Evolutionary conservation across 2,113 vertebrate species (phyloP), one percentile per base, ranked within the genome.

Genomic region (Chelonoidis abingdonii): DNA sequence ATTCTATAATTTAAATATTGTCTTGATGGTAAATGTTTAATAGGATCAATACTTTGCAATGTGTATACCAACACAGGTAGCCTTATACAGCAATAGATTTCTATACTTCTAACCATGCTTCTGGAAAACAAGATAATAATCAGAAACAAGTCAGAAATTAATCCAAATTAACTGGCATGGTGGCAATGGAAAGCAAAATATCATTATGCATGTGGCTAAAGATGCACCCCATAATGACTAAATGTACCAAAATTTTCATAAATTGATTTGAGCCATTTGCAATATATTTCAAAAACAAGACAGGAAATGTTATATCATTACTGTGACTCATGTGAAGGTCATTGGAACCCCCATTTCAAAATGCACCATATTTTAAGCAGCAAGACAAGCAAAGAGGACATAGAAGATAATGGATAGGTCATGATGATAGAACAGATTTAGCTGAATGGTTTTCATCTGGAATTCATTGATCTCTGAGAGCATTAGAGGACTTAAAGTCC

Each of bases 401-500:
- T 93, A 96, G 53, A 65, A 86, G 89, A 94, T 93, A 97, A 97
- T 96, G 88, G 93, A 82, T 86, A 96, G 84, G 75, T 75, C 84
- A 93, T n/a, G 83, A 92, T 91, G 93, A 95, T 89, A 83, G 50
- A 80, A 88, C 27, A 88, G 89, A 95, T 91, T 0, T 0, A 96
- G 88, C 85, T 86, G 93, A 94, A 96, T 95, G 90, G 96, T 97
- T 97, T 95, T 96, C 96, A 97, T 97, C 96, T 97, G 96, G 93
- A 97, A 96, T 89, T 62, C 92, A 96, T 94, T 97, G 96, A 98
- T 97, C 96, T 95, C 96, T 94, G 93, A 97, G 96, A 82, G 76
- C 96, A 94, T 97, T 93, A 97, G 91, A 97, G 89, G 86, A 90
- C 89, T 94, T 92, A 97, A 97, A 98, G 97, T 98, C 98, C 96